Conservation (phyloP, 2,888 invertebrate genomes). For the Xanthostigma xanthostigma region DNA sequence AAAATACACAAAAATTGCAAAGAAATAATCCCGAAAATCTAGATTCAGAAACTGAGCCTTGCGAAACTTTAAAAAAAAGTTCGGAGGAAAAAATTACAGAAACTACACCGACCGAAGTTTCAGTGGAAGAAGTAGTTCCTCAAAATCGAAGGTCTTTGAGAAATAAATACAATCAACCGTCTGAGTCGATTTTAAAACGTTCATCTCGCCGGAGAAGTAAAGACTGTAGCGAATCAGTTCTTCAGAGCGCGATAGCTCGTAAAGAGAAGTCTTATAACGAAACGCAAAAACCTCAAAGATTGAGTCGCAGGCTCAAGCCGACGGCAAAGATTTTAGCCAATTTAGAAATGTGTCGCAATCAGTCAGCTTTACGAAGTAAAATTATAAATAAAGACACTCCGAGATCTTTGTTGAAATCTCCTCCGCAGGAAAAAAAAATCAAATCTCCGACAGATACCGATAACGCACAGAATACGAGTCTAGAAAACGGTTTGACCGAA, state of each 20-base stretch:
- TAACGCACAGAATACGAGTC: slow-evolving; percentile 18
- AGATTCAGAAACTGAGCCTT: slow-evolving; percentile 15
- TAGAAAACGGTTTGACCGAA: background rate
- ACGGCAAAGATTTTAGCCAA: slow-evolving; percentile 52
- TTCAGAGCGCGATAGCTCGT: slow-evolving; percentile 55
- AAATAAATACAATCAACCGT: slow-evolving; percentile 21
- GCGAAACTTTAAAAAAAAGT: slow-evolving; percentile 7
- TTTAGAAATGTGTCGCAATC: slow-evolving; percentile 38
- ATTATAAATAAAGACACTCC: slow-evolving; percentile 8
- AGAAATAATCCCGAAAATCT: slow-evolving; percentile 11
- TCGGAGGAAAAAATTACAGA: no score
- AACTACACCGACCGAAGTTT: no score
- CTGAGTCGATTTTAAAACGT: slow-evolving; percentile 39
- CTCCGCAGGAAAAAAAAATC: slow-evolving; percentile 31
- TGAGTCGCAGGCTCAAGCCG: slow-evolving; percentile 45
- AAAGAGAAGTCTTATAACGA: slow-evolving; percentile 55
- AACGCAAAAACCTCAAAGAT: slow-evolving; percentile 29
- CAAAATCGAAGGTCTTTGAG: slow-evolving; percentile 29
- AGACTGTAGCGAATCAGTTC: slow-evolving; percentile 42
- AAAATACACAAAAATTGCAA: slow-evolving; percentile 8
- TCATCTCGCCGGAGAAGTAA: slow-evolving; percentile 47
- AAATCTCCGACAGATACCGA: slow-evolving; percentile 27
- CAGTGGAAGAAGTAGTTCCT: no score
- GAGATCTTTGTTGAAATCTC: slow-evolving; percentile 16
- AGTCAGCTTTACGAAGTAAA: slow-evolving; percentile 17